A percentile compares a stretch with the other conserved stretches of the same genome.
phyloP scores from a whole-genome alignment of 1,140 invertebrate species.

The Drosophila kikkawai region DNA sequence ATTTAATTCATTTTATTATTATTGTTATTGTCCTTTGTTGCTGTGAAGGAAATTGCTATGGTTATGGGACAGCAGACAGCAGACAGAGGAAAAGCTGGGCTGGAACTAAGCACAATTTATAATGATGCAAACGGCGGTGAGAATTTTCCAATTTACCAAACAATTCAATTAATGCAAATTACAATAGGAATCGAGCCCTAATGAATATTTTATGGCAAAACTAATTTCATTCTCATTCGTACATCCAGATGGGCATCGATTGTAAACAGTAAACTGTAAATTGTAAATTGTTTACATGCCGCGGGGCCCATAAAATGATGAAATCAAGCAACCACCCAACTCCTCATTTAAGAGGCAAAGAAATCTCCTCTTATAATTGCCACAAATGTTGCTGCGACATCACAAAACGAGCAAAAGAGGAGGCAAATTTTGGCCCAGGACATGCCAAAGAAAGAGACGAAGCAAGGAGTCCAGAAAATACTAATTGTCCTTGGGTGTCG shows the following conservation, averaged over 20 bases:
- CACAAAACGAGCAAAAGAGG: constrained; percentile 1
- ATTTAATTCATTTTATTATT: constrained; percentile 82
- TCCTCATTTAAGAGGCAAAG: neutral
- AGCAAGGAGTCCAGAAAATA: constrained; percentile 18
- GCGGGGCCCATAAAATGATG: constrained; percentile 51
- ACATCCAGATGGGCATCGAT: constrained; percentile 48
- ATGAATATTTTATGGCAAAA: constrained; percentile 80
- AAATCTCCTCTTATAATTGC: constrained; percentile 56
- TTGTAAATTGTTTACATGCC: constrained; percentile 60
- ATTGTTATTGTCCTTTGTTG: constrained; percentile 66
- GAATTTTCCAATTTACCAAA: constrained; percentile 80
- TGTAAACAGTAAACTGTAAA: constrained; percentile 47
- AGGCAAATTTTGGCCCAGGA: neutral
- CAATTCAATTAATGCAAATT: constrained; percentile 83
- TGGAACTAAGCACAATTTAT: constrained; percentile 60
- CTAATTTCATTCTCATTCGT: constrained; percentile 75
- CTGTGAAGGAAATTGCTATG: constrained; percentile 43
- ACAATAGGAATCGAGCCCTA: constrained; percentile 59
- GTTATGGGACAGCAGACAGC: constrained; percentile 41
- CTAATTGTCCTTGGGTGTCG: constrained; percentile 35
- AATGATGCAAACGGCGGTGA: constrained; percentile 39
- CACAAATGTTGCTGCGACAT: constrained; percentile 39
- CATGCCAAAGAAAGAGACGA: neutral
- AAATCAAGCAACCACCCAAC: constrained; percentile 12
- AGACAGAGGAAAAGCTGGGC: neutral